Conservation (phyloP, 2,113 vertebrate species). For the Tapirus terrestris region DNA sequence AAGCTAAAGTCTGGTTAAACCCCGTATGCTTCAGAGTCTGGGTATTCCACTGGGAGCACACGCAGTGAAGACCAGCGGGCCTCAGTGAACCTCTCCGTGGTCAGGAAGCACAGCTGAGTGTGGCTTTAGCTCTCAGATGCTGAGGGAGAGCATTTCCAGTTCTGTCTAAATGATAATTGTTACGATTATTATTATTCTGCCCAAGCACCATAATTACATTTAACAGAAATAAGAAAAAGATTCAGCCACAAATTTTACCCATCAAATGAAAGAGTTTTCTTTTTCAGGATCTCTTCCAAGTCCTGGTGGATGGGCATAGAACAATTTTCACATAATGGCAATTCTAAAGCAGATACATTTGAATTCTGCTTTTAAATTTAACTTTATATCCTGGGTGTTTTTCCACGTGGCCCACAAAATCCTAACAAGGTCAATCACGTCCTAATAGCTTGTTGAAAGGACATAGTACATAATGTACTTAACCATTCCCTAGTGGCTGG, state of each 20-base stretch:
- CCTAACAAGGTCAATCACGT: not conserved
- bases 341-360: not conserved
- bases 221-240: not conserved
- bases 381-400: not conserved
- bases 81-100: rapidly evolving
- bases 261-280: not conserved
- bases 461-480: not conserved
- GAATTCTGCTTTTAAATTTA: not conserved
- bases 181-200: not conserved
- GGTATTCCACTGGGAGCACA: rapidly evolving
- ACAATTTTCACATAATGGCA: not conserved
- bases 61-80: rapidly evolving
- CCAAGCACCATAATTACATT: not conserved
- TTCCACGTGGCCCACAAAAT: not conserved
- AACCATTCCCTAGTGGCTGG: too few species aligned
- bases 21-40: not conserved
- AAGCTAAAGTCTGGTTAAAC: not conserved
- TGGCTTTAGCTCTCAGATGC: not conserved
- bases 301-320: not conserved
- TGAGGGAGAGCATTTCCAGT: not conserved
- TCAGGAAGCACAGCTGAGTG: not conserved
- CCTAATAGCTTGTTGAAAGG: not conserved
- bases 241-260: not conserved
- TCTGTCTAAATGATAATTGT: not conserved
- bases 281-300: not conserved